These are phyloP conservation scores for Glossophaga mutica DNA, from an alignment of 2,797 vertebrate genomes.

Conservation along the genomic window DNA sequence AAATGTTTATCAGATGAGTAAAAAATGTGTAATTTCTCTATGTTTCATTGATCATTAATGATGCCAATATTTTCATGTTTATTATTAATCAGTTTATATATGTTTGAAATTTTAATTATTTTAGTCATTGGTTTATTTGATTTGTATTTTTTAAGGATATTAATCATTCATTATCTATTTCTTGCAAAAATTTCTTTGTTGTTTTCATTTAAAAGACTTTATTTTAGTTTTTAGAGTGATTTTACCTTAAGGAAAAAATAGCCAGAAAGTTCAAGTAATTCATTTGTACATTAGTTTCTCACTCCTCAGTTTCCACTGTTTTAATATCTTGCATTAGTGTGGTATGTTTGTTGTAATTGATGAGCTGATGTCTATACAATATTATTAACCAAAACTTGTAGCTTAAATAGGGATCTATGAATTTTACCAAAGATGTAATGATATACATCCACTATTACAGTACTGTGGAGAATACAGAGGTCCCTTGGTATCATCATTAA, in stretches of 20 bases:
- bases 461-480: not conserved
- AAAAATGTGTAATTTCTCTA: not conserved
- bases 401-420: not conserved
- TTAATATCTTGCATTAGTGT: not conserved
- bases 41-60: not conserved
- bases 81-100: not conserved
- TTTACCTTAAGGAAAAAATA: not conserved
- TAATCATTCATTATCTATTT: not conserved
- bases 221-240: not conserved
- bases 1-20: not conserved
- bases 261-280: not conserved
- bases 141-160: not conserved
- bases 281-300: rapidly evolving
- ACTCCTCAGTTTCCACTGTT: not conserved
- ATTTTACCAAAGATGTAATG: not conserved
- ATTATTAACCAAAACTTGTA: not conserved
- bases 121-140: not conserved
- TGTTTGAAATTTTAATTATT: slow-evolving; percentile 7
- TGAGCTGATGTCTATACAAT: not conserved
- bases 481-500: not conserved
- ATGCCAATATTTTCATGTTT: not conserved
- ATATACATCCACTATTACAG: not conserved
- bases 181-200: not conserved
- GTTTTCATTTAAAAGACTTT: not conserved
- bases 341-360: not conserved